phyloP scores from a whole-genome alignment of 35 echinoderm and acorn worm genomes.

The Patiria miniata region DNA sequence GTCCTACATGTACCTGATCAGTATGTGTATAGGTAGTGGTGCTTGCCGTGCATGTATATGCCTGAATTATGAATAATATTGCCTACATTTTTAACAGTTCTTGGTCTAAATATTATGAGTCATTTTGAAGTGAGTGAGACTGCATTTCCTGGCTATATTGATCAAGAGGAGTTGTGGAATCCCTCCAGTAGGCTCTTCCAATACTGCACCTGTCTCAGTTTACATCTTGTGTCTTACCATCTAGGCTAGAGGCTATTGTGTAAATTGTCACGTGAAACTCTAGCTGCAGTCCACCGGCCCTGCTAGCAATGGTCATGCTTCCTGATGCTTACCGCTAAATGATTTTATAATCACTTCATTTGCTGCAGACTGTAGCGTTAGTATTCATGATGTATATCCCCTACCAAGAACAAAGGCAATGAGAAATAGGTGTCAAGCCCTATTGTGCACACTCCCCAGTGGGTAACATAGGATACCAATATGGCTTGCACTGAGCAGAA shows the following conservation, averaged over 20 bases:
- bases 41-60: neutral
- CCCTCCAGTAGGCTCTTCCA: neutral
- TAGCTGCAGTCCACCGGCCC: neutral
- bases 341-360: slow-evolving; percentile 14
- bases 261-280: slow-evolving; percentile 5
- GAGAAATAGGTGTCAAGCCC: too few relatives aligned
- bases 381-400: too few relatives aligned
- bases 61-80: slow-evolving; percentile 17
- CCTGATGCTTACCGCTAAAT: neutral
- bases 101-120: slow-evolving; percentile 26
- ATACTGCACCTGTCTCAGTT: neutral
- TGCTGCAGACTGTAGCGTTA: too few relatives aligned
- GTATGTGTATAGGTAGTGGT: too few relatives aligned
- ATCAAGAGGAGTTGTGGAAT: slow-evolving; percentile 1
- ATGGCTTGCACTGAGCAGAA: too few relatives aligned
- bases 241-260: slow-evolving; percentile 2
- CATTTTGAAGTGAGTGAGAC: slow-evolving; percentile 25
- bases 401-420: too few relatives aligned
- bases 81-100: slow-evolving; percentile 1
- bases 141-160: slow-evolving; percentile 16
- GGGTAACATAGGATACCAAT: too few relatives aligned
- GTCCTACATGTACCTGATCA: too few relatives aligned
- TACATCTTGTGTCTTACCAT: slow-evolving; percentile 13
- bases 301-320: slow-evolving; percentile 6
- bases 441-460: too few relatives aligned